A percentile compares a stretch with the other conserved stretches of the same genome.
Evolutionary conservation across 2,797 vertebrate genomes (phyloP).

Genomic region (Paguma larvata): DNA sequence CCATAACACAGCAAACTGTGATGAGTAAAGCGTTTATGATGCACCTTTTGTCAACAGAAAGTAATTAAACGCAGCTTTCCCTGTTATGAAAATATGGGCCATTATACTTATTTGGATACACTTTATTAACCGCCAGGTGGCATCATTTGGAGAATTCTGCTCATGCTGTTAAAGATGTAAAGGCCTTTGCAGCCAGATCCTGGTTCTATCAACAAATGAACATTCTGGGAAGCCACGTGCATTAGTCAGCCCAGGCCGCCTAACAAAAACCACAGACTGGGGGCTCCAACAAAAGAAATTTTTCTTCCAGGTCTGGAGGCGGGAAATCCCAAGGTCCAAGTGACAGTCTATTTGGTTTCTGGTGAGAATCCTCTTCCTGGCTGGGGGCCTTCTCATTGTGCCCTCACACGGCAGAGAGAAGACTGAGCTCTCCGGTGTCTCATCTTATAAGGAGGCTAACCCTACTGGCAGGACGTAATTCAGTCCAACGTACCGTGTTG

Average conservation of each 20-base stretch:
- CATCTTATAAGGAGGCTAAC: not conserved
- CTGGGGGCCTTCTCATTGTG: not conserved
- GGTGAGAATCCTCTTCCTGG: not conserved
- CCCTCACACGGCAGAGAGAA: not conserved
- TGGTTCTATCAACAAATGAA: not conserved
- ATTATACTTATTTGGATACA: not conserved
- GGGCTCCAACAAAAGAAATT: not conserved
- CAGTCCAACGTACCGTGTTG: not conserved
- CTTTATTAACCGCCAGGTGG: not conserved
- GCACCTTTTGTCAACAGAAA: not conserved
- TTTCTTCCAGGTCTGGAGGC: not conserved
- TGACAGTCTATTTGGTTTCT: not conserved
- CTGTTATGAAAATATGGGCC: not conserved
- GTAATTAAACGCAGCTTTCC: not conserved
- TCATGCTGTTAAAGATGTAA: not conserved
- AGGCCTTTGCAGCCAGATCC: not conserved
- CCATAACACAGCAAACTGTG: not conserved
- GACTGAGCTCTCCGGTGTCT: not conserved
- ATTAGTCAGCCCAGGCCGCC: not conserved
- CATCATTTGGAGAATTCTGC: slow-evolving; percentile 17
- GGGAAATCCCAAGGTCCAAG: not conserved
- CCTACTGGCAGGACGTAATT: not conserved
- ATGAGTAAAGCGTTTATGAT: not conserved
- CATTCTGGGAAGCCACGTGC: not conserved
- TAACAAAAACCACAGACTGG: not conserved